These are phyloP conservation scores for Brachypterus glaber DNA, from an alignment of 2,888 invertebrate genomes.

Conservation along the genomic window DNA sequence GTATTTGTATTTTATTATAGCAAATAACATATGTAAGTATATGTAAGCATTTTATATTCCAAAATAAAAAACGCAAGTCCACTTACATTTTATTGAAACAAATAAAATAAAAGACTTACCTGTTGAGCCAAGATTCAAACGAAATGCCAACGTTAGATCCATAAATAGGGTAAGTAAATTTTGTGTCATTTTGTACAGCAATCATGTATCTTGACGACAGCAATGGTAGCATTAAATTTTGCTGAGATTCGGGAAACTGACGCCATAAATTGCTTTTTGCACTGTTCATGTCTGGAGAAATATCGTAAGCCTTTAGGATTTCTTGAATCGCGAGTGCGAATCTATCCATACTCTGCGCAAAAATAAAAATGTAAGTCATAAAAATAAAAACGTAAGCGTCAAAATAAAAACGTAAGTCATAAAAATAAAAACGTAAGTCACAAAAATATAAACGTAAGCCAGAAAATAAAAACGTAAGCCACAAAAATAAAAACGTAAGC, in stretches of 20 bases:
- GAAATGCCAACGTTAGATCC: conserved; percentile 58
- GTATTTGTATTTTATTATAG: no score
- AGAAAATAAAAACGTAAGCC: no score
- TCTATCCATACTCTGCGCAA: conserved; percentile 64
- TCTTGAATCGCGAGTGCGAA: conserved; percentile 75
- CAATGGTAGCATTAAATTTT: conserved; percentile 67
- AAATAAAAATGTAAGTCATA: conserved; percentile 3
- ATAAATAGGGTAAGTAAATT: conserved; percentile 45
- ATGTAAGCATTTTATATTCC: no score
- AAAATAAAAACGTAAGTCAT: no score
- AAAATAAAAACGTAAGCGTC: conserved; percentile 8
- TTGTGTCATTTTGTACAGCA: conserved; percentile 31
- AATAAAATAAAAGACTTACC: no score
- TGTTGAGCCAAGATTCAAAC: conserved; percentile 65
- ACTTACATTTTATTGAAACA: no score
- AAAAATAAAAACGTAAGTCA: no score
- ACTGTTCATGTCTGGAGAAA: conserved; percentile 50
- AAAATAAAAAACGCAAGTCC: no score
- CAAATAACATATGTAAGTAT: no score
- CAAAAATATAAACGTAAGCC: no score
- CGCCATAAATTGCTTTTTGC: conserved; percentile 58
- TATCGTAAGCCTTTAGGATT: conserved; percentile 60
- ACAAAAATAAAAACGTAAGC: no score
- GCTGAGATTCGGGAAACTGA: conserved; percentile 58
- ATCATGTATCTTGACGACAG: conserved; percentile 56